phyloP scores from a whole-genome alignment of 2,888 invertebrate species.

The Bruchidius siliquastri region DNA sequence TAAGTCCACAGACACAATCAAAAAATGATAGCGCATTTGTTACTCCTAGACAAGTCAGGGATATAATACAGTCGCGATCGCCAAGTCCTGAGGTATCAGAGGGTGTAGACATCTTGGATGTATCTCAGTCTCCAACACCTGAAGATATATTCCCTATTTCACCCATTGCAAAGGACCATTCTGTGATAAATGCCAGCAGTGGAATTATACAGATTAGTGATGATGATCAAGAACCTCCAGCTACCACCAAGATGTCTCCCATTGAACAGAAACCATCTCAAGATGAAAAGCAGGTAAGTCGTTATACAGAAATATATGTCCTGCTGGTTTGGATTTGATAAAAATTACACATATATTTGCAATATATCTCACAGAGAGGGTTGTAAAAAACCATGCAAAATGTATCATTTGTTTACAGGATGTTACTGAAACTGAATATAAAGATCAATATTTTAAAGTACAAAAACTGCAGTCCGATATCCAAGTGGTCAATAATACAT shows the following conservation, averaged over 20 bases:
- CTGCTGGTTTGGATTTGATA: constrained; percentile 15
- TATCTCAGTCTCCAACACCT: neutral
- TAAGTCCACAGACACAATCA: neutral
- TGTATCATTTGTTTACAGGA: neutral
- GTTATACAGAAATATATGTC: too few species aligned
- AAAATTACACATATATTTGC: too few species aligned
- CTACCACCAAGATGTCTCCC: neutral
- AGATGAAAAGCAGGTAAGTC: neutral
- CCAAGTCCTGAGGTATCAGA: constrained; percentile 10
- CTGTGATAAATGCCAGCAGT: neutral
- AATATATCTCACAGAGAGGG: constrained; percentile 1
- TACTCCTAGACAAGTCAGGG: constrained; percentile 11
- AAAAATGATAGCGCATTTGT: neutral
- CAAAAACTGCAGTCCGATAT: constrained; percentile 19
- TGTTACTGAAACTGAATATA: neutral
- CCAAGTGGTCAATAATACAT: constrained; percentile 19
- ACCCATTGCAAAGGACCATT: neutral
- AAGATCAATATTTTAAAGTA: constrained; percentile 15
- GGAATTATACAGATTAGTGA: constrained; percentile 6
- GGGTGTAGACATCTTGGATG: constrained; percentile 14
- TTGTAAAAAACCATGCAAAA: too few species aligned
- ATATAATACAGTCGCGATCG: constrained; percentile 10
- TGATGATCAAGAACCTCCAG: neutral
- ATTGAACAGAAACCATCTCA: neutral
- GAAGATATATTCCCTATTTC: neutral